A percentile compares a stretch with the other conserved stretches of the same genome.
phyloP scores from a whole-genome alignment of 2,797 vertebrate genomes.

The Chloroceryle inda region DNA sequence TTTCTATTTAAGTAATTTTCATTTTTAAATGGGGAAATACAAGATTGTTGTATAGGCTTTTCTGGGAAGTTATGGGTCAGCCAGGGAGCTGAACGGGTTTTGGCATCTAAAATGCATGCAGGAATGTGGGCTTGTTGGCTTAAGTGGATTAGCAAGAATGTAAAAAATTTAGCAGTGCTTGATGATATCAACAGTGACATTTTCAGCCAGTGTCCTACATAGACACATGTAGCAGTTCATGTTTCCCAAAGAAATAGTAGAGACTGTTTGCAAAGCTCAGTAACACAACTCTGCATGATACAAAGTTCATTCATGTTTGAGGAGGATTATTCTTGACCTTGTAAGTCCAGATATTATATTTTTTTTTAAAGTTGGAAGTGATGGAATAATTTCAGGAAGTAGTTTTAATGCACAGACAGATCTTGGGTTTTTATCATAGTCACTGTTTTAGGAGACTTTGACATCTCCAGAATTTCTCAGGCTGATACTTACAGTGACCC shows the following conservation, averaged over 20 bases:
- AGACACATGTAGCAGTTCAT: background rate
- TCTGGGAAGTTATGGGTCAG: background rate
- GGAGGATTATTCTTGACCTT: background rate
- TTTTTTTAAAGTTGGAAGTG: background rate
- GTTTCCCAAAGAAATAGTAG: background rate
- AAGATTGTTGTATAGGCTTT: background rate
- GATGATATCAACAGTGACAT: background rate
- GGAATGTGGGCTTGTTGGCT: background rate
- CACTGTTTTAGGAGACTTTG: background rate
- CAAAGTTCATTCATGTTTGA: background rate
- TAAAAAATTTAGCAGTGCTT: background rate
- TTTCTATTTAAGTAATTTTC: background rate
- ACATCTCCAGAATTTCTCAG: background rate
- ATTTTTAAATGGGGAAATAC: background rate
- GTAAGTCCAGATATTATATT: background rate
- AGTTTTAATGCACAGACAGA: background rate
- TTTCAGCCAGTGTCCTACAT: background rate
- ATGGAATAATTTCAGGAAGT: background rate
- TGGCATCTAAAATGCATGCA: background rate
- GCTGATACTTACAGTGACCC: background rate
- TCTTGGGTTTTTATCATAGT: background rate
- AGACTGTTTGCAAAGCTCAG: background rate
- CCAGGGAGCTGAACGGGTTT: background rate
- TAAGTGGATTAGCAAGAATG: background rate
- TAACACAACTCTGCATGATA: background rate